Percentiles rank a stretch among this genome's conserved stretches.
Evolutionary conservation across 2,113 vertebrate species (phyloP).

Genomic region (Elaphurus davidianus): DNA sequence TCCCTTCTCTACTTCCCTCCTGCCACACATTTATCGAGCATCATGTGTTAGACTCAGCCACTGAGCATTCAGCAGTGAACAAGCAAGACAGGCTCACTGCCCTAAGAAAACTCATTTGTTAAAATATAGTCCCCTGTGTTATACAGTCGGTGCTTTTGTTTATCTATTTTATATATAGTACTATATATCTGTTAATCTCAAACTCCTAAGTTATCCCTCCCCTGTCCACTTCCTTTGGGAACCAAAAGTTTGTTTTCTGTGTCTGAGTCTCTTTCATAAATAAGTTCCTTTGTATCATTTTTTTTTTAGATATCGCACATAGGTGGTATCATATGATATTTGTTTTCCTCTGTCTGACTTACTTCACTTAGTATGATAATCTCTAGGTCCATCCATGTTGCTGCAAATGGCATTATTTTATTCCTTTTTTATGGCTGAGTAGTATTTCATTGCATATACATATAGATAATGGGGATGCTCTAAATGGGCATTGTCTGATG

Average conservation of each 20-base stretch:
- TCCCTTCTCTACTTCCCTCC: neutral
- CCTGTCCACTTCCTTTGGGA: neutral
- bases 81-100: neutral
- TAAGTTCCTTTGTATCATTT: neutral
- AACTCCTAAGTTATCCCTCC: neutral
- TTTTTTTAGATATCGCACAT: neutral
- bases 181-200: neutral
- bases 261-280: neutral
- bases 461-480: neutral
- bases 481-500: neutral
- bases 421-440: neutral
- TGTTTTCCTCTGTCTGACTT: neutral
- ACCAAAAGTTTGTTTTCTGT: neutral
- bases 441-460: neutral
- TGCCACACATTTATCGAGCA: neutral
- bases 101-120: neutral
- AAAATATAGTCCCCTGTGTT: neutral
- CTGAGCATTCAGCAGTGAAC: neutral
- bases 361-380: neutral
- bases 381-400: neutral
- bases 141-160: neutral
- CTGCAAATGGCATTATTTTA: neutral
- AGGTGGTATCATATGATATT: neutral
- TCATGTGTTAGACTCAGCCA: neutral
- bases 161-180: neutral